Conservation (phyloP, 1,140 invertebrate species). For the Saxidomus purpurata region DNA sequence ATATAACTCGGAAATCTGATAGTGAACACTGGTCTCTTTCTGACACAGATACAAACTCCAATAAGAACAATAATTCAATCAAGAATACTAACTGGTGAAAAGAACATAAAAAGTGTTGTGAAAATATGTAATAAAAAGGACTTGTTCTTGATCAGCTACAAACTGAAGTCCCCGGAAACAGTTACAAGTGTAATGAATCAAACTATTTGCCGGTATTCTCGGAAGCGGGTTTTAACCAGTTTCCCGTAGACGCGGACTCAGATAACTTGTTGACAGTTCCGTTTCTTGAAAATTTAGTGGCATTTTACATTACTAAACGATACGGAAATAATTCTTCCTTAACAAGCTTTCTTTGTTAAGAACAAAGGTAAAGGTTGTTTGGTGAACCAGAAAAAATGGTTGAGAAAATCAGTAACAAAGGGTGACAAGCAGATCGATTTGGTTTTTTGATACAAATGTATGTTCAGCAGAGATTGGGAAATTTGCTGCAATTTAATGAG, state of each 20-base stretch:
- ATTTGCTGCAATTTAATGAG: neutral
- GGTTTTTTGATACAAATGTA: too few species aligned
- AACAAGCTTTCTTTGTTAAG: too few species aligned
- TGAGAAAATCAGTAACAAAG: too few species aligned
- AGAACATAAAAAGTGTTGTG: conserved; percentile 15
- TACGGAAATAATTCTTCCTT: neutral
- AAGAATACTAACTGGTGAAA: neutral
- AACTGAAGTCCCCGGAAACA: conserved; percentile 4
- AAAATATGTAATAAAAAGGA: neutral
- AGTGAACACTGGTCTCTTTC: neutral
- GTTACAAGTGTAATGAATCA: conserved; percentile 26
- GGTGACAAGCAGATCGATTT: too few species aligned
- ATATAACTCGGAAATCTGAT: neutral
- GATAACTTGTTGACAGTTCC: conserved; percentile 1
- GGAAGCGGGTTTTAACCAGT: conserved; percentile 9
- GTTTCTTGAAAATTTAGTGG: neutral
- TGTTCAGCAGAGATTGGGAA: neutral
- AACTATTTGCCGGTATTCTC: conserved; percentile 4
- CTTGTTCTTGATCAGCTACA: conserved; percentile 28
- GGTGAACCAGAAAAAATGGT: too few species aligned
- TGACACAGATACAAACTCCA: too few species aligned
- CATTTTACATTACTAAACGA: neutral
- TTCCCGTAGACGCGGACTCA: neutral
- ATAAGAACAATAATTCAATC: neutral
- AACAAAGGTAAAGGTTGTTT: too few species aligned